Base-by-base conservation (phyloP, 1,140 invertebrate species). In the Thaumetopoea pityocampa region DNA sequence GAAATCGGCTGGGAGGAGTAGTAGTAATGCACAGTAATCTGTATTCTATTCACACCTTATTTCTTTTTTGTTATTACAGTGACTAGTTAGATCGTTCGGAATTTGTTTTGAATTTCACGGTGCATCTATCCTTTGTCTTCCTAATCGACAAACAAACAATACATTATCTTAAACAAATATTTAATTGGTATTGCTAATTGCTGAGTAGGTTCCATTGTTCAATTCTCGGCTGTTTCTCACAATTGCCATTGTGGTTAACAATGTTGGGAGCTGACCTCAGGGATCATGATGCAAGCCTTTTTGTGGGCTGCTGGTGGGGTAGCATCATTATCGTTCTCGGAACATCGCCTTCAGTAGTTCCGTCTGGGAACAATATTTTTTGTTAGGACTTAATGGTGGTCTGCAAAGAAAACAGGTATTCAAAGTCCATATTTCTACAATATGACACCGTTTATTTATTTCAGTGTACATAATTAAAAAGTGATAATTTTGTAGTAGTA, bases 231-330 rank as follows among this genome's bases (percentile, higher is more conserved):
- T 69, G 71, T 71, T 67, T 76, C 68, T 62, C 68, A 82, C 78
- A 81, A 82, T 82, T 63, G 67, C 67, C 60, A 77, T 82, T 82
- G 78, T 82, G 46, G 63, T 51, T 37, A 56, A 82, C 74, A 82
- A 82, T 82, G 73, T 82, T 82, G 76, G 69, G 78, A 82, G 66
- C 45, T 69, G 68, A 78, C 70, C 77, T 69, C 63, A 72, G 59
- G 49, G 47, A 51, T 51, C 53, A 41, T 65, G 60, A 68, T 62
- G 73, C 62, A 69, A 68, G 53, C 49, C 57, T 68, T 76, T 64
- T 66, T 64, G 59, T 61, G 35, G 33, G 36, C 41, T 48, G 14
- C 48, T 58, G 70, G 67, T n/a, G n/a, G n/a, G n/a, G n/a, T n/a
- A n/a, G n/a, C n/a, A n/a, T n/a, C n/a, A n/a, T n/a, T 6, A 37